Conservation (phyloP, 35 echinoderm and acorn worm species). For the Lytechinus variegatus region DNA sequence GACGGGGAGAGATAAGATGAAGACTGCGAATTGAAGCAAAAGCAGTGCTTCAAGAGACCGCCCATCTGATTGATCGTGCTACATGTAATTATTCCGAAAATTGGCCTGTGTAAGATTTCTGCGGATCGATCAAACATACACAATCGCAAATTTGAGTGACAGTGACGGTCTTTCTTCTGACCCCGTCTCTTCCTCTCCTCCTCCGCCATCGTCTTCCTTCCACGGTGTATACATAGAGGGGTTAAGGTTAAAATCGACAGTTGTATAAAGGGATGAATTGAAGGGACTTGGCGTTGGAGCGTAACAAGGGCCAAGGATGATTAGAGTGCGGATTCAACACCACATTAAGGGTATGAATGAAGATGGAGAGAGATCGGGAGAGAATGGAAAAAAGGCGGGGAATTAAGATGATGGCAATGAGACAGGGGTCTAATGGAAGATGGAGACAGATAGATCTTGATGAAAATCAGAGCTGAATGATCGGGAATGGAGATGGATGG, state of each 20-base stretch:
- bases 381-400: neutral
- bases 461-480: constrained; percentile 25
- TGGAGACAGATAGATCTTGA: constrained; percentile 49
- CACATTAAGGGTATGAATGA: constrained; percentile 31
- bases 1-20: neutral
- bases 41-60: neutral
- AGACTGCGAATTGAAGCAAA: neutral
- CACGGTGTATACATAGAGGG: neutral
- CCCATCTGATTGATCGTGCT: constrained; percentile 39
- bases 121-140: constrained; percentile 52
- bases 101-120: constrained; percentile 53
- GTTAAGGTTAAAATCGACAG: constrained; percentile 45
- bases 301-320: constrained; percentile 36
- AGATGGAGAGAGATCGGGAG: constrained; percentile 6
- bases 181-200: neutral
- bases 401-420: constrained; percentile 50
- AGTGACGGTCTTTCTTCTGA: constrained; percentile 13
- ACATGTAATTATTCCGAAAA: constrained; percentile 53
- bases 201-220: neutral
- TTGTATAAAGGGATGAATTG: constrained; percentile 16
- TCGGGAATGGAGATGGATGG: constrained; percentile 34
- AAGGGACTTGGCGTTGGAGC: neutral
- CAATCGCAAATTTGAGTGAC: constrained; percentile 52
- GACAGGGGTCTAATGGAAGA: constrained; percentile 39
- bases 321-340: constrained; percentile 35